Evolutionary conservation across 2,888 invertebrate species (phyloP), one percentile per base, ranked within the genome.

Genomic region (Machimus atricapillus): DNA sequence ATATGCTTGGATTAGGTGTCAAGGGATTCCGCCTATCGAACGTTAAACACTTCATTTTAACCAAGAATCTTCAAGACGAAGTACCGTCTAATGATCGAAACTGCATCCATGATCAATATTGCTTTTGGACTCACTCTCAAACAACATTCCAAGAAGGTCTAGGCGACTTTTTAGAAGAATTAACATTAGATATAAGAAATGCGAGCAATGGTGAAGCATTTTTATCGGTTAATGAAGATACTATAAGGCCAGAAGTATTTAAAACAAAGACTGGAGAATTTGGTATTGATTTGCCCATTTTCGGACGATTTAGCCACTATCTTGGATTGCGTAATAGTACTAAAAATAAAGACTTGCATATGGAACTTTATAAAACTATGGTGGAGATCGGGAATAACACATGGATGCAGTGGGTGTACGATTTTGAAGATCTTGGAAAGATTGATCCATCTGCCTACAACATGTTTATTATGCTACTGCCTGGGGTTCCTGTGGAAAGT

Each of bases 1-100:
- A 94, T 89, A 97, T 98, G 95, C 90, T 98, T 88, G 93, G 94
- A 5, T 93, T 95, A 3, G 98, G 98, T 0, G 95, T 97, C 0
- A 95, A 94, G 89, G 99, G 99, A 4, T 95, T 99, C 90, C 95
- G 97, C 90, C 93, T 91, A 73, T 91, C 90, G 76, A 94, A 95
- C 86, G 95, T 94, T 0, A 95, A 95, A 14, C 94, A 94, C 90
- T 93, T 96, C 88, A 91, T 96, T 14, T 95, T 96, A 88, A 94
- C 95, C 91, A 88, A 91, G 0, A 90, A 92, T 0, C 92, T 95
- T 0, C 91, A 91, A 0, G 93, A 95, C 88, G 95, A 96, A 89
- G 90, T 91, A 0, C 91, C 91, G n/a, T 93, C 90, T 12, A 86
- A 90, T 23, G 90, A 90, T 78, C 87, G 90, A 8, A 90, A 90